These are phyloP conservation scores for Sisyra terminalis DNA, from an alignment of 2,888 invertebrate species.

Conservation along the genomic window DNA sequence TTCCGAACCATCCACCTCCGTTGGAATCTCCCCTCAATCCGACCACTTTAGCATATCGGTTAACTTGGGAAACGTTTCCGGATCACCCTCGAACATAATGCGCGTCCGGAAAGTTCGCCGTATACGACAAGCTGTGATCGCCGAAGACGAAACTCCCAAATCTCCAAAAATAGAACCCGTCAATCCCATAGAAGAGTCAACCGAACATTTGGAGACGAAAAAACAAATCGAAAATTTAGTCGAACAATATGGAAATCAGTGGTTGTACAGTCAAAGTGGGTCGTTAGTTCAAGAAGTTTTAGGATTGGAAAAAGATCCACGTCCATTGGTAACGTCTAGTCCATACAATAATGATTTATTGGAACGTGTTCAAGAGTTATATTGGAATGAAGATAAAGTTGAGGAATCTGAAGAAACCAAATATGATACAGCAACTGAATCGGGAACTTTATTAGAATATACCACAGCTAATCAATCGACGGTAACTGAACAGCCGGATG, in stretches of 20 bases:
- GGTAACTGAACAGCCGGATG: not conserved
- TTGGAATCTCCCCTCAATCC: too few relatives aligned
- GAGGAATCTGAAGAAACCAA: constrained; percentile 1
- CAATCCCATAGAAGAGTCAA: constrained; percentile 18
- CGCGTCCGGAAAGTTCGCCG: not conserved
- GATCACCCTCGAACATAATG: too few relatives aligned
- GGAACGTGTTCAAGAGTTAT: not conserved
- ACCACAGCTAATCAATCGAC: not conserved
- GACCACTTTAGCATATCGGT: constrained; percentile 1
- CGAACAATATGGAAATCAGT: constrained; percentile 39
- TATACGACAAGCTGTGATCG: constrained; percentile 3
- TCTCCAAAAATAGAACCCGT: constrained; percentile 11
- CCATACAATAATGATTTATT: constrained; percentile 11
- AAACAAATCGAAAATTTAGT: constrained; percentile 38
- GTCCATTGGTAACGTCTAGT: constrained; percentile 15
- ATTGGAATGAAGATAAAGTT: not conserved
- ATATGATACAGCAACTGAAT: not conserved
- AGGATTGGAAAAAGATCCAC: constrained; percentile 26
- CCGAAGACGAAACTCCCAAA: constrained; percentile 5
- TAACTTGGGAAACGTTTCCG: not conserved
- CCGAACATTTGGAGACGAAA: constrained; percentile 38
- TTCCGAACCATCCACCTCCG: constrained; percentile 8
- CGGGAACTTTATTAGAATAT: not conserved
- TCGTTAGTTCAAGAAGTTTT: constrained; percentile 35
- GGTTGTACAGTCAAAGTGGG: constrained; percentile 37